Base-by-base conservation (phyloP, 2,797 vertebrate species). In the Chromis chromis region DNA sequence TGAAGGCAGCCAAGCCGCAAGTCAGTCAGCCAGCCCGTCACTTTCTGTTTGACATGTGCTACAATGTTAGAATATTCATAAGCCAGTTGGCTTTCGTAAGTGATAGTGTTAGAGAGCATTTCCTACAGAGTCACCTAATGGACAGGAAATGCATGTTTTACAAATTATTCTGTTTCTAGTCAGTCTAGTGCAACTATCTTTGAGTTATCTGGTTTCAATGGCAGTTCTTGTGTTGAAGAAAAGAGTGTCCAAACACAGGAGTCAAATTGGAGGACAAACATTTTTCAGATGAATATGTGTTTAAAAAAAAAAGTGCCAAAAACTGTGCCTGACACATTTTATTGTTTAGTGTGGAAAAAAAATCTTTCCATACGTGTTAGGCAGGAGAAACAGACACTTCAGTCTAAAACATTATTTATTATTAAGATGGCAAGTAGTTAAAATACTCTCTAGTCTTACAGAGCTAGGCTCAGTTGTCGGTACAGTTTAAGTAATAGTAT, bases 1-100 rank as follows among this genome's bases (percentile, higher is more conserved):
- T 28, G 66, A 77, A 75, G 75, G 44, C 64, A 70, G 78, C 67
- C 68, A 78, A 88, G 82, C 71, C 64, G 65, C 59, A 61, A 82
- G 62, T 65, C 70, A 66, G 70, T 54, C 80, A 78, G 65, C 14
- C 67, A 77, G 54, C 21, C 70, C 46, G 76, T 74, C 79, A 66
- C 65, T 70, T 71, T 85, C 65, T 59, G 68, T 71, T 73, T 83
- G 65, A 79, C 70, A 77, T 63, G 74, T 84, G 82, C 36, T 76
- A n/a, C 62, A 25, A 58, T 64, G 65, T 76, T 83, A 74, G 79
- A 84, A 90, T 88, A 88, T 92, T 92, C 79, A 89, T 82, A 55
- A 74, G 57, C 7, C 39, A 8, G 16, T 65, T 72, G 69, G 65
- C 61, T 75, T 61, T 73, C 6, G 61, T 14, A 28, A 67, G 65